Evolutionary conservation across 1,140 invertebrate species (phyloP).

Genomic region (Atta colombica): DNA sequence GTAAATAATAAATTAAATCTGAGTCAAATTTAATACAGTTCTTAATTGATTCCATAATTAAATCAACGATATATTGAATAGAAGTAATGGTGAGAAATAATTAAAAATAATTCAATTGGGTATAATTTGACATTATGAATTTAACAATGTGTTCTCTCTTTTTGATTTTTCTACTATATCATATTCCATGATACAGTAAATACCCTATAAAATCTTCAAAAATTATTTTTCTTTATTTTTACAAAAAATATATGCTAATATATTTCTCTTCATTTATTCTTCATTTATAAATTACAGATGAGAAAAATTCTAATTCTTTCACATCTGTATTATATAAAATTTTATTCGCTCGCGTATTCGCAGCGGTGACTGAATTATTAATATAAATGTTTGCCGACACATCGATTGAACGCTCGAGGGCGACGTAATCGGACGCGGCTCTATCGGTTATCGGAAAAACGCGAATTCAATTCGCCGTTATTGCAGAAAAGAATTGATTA

Average conservation of each 20-base stretch:
- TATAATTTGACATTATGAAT: no score
- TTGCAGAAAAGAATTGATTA: slow-evolving; percentile 68
- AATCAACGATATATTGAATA: no score
- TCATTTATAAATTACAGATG: background rate
- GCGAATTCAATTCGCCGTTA: slow-evolving; percentile 65
- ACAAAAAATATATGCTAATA: slow-evolving; percentile 2
- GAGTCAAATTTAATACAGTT: no score
- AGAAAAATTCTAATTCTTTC: background rate
- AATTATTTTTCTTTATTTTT: background rate
- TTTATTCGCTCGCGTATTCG: background rate
- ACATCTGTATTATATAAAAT: slow-evolving; percentile 47
- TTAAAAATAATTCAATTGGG: no score
- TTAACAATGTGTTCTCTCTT: background rate
- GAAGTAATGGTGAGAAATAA: no score
- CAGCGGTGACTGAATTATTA: slow-evolving; percentile 49
- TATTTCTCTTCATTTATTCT: background rate
- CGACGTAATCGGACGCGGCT: slow-evolving; percentile 21
- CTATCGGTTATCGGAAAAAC: slow-evolving; percentile 71
- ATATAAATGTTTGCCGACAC: slow-evolving; percentile 58
- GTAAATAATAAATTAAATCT: no score
- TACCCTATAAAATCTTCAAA: background rate
- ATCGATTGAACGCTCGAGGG: slow-evolving; percentile 26
- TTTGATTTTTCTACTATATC: background rate
- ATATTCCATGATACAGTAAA: background rate
- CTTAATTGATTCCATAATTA: no score